Evolutionary conservation across 2,113 vertebrate genomes (phyloP).

Genomic region (Kobus ellipsiprymnus): DNA sequence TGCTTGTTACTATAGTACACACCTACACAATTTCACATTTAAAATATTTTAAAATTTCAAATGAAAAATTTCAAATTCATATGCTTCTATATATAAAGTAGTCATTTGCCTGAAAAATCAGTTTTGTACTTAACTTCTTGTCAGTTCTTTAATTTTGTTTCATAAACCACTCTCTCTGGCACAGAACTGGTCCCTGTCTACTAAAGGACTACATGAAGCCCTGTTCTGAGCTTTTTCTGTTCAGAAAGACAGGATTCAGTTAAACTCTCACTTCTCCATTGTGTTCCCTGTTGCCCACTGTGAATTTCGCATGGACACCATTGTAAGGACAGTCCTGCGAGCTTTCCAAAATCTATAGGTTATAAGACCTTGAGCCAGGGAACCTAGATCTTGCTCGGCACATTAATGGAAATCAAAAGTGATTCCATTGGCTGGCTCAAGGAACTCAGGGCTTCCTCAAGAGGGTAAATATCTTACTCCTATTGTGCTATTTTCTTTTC

Average conservation of each 20-base stretch:
- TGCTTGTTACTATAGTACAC: not conserved
- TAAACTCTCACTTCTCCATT: not conserved
- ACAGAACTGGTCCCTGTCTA: not conserved
- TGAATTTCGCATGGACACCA: not conserved
- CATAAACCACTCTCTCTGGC: not conserved
- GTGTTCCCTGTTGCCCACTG: not conserved
- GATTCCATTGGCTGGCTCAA: not conserved
- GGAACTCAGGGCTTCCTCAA: not conserved
- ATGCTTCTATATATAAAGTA: not conserved
- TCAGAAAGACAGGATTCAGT: not conserved
- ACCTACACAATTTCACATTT: not conserved
- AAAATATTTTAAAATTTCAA: slow-evolving; percentile 11
- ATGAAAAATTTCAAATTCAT: slow-evolving; percentile 17
- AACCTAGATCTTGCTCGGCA: not conserved
- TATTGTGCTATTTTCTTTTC: not conserved
- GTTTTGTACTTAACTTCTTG: not conserved
- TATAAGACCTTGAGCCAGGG: not conserved
- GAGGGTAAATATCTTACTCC: not conserved
- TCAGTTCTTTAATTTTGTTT: not conserved
- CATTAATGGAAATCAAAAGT: not conserved
- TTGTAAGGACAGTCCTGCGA: not conserved
- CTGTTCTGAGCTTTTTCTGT: not conserved
- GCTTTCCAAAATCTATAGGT: not conserved
- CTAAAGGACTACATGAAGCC: not conserved
- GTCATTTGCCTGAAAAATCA: not conserved